phyloP scores from a whole-genome alignment of 2,797 vertebrate genomes.

The Anolis apletophallus region DNA sequence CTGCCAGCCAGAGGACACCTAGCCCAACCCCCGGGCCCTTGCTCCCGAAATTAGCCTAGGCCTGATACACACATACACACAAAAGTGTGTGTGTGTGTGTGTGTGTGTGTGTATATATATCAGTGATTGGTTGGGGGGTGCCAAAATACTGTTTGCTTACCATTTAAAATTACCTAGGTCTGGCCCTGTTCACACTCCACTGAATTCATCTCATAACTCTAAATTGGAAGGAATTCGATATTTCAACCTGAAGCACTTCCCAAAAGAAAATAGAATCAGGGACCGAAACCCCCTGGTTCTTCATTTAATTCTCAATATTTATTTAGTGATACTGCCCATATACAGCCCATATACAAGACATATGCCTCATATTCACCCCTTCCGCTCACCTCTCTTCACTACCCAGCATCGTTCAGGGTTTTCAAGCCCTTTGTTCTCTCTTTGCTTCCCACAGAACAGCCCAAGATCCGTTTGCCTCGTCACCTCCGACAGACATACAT shows the following conservation, averaged over 20 bases:
- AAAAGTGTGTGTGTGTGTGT: too few relatives aligned
- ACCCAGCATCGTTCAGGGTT: not conserved
- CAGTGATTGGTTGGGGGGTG: too few relatives aligned
- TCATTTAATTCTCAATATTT: not conserved
- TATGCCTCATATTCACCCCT: not conserved
- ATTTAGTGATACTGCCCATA: not conserved
- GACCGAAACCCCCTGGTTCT: not conserved
- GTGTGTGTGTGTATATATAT: too few relatives aligned
- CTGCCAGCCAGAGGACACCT: too few relatives aligned
- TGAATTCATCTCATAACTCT: not conserved
- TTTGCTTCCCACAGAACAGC: slow-evolving; percentile 80
- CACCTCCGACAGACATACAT: slow-evolving; percentile 87
- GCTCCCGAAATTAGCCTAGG: too few relatives aligned
- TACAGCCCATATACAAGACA: not conserved
- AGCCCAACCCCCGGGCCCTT: too few relatives aligned
- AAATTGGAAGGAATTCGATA: not conserved
- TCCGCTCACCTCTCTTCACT: not conserved
- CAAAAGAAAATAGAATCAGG: not conserved
- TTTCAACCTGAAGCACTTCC: not conserved
- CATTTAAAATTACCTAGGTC: too few relatives aligned
- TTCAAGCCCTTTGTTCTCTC: not conserved
- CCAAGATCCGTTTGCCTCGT: slow-evolving; percentile 90
- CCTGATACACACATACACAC: too few relatives aligned
- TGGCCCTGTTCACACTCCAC: too few relatives aligned
- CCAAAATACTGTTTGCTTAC: too few relatives aligned